Percentiles rank a stretch among this genome's conserved stretches.
Conservation (phyloP, 2,113 vertebrate genomes). For the Amphilophus citrinellus region DNA sequence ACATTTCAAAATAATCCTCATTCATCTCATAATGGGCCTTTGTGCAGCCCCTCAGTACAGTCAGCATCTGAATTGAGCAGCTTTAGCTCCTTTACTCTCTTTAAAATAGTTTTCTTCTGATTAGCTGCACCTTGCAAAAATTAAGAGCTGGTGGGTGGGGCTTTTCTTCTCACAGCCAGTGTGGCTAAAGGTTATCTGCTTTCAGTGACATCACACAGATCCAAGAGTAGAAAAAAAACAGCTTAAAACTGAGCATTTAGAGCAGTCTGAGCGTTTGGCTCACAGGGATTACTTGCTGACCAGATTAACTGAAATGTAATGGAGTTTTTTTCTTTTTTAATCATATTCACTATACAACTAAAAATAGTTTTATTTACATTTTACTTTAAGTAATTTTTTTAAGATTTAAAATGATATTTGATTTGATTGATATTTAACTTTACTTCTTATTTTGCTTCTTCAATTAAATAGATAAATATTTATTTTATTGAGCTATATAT, state of each 20-base stretch:
- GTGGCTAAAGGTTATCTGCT: background rate
- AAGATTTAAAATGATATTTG: no score
- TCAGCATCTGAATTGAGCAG: background rate
- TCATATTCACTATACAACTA: background rate
- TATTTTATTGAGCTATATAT: background rate
- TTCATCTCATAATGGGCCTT: background rate
- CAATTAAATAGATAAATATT: background rate
- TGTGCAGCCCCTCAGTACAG: background rate
- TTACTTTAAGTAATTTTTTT: background rate
- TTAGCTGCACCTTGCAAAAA: background rate
- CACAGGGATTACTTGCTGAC: background rate
- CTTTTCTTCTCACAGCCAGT: background rate
- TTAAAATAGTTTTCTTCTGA: background rate
- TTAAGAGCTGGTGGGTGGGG: background rate
- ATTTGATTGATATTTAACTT: no score
- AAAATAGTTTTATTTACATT: background rate
- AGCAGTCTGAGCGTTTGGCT: background rate
- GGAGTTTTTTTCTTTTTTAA: background rate
- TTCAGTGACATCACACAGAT: background rate
- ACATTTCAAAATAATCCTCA: background rate
- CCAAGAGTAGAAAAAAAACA: background rate
- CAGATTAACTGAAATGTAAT: background rate
- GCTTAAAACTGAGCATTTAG: background rate
- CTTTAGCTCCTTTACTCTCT: background rate
- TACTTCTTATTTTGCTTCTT: background rate